phyloP scores from a whole-genome alignment of 2,113 vertebrate genomes.

The Ceratotherium simum region DNA sequence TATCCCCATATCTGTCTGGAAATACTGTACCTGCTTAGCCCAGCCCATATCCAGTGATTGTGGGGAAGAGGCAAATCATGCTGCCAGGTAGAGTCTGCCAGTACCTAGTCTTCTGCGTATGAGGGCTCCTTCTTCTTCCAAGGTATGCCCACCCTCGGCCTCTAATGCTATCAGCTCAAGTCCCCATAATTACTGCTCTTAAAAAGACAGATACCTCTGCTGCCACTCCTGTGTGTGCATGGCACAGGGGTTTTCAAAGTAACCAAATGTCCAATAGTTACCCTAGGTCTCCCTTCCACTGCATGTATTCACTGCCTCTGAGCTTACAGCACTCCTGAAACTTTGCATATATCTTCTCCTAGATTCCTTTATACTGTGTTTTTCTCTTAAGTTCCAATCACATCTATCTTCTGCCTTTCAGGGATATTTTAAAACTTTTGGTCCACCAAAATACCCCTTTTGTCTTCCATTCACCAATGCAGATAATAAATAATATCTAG shows the following conservation, averaged over 20 bases:
- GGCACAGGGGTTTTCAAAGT: not conserved
- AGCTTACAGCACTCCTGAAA: not conserved
- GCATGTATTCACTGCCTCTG: not conserved
- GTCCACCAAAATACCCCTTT: not conserved
- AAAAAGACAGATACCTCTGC: not conserved
- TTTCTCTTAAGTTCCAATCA: not conserved
- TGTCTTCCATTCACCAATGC: not conserved
- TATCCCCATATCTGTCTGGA: not conserved
- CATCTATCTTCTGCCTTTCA: not conserved
- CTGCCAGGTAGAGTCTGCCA: not conserved
- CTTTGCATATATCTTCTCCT: not conserved
- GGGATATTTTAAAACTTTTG: constrained; percentile 21
- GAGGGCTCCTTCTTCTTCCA: not conserved
- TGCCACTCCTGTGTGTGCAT: not conserved
- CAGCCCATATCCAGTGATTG: not conserved
- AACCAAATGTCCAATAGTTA: not conserved
- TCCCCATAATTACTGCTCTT: not conserved
- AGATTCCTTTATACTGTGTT: not conserved
- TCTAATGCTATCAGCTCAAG: not conserved
- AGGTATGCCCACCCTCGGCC: not conserved
- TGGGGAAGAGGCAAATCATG: not conserved
- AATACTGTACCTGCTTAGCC: not conserved
- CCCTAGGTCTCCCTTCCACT: not conserved
- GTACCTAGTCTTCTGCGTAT: not conserved
- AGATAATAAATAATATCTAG: constrained; percentile 1